Conservation (phyloP, 2,888 invertebrate genomes). For the Platynereis dumerilii region DNA sequence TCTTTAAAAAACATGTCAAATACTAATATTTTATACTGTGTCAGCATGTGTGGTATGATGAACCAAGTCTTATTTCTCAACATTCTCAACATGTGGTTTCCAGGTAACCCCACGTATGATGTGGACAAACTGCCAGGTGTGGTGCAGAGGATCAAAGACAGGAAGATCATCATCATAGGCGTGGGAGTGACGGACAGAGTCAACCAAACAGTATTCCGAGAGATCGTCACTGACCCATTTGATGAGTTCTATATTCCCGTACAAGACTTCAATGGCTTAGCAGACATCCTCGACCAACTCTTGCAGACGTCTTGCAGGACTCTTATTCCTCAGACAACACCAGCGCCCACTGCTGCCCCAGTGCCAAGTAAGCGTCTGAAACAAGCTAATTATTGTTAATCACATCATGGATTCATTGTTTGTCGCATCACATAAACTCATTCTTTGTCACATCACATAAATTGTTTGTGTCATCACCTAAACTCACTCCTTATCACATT, state of each 20-base stretch:
- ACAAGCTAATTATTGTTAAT: not conserved
- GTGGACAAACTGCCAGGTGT: slow-evolving; percentile 19
- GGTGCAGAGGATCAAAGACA: slow-evolving; percentile 15
- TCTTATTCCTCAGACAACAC: slow-evolving; percentile 4
- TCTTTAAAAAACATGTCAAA: too few relatives aligned
- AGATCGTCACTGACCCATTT: slow-evolving; percentile 17
- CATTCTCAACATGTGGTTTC: too few relatives aligned
- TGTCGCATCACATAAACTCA: not conserved
- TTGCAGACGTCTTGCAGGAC: slow-evolving; percentile 15
- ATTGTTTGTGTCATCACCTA: too few relatives aligned
- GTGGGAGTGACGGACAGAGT: slow-evolving; percentile 30
- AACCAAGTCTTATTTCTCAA: not conserved
- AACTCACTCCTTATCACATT: too few relatives aligned
- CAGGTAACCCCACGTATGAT: slow-evolving; percentile 28
- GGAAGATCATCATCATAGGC: slow-evolving; percentile 19
- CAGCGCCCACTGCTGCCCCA: slow-evolving; percentile 12
- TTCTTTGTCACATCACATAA: not conserved
- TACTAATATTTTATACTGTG: too few relatives aligned
- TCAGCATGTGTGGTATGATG: not conserved
- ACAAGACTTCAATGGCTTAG: slow-evolving; percentile 19
- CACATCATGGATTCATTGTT: not conserved
- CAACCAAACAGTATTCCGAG: not conserved
- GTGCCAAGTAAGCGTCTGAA: slow-evolving; percentile 9
- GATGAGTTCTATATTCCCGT: slow-evolving; percentile 24
- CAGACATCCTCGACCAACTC: slow-evolving; percentile 18